Percentiles rank a stretch among this genome's conserved stretches.
phyloP scores from a whole-genome alignment of 2,113 vertebrate species.

The Ceratotherium simum region DNA sequence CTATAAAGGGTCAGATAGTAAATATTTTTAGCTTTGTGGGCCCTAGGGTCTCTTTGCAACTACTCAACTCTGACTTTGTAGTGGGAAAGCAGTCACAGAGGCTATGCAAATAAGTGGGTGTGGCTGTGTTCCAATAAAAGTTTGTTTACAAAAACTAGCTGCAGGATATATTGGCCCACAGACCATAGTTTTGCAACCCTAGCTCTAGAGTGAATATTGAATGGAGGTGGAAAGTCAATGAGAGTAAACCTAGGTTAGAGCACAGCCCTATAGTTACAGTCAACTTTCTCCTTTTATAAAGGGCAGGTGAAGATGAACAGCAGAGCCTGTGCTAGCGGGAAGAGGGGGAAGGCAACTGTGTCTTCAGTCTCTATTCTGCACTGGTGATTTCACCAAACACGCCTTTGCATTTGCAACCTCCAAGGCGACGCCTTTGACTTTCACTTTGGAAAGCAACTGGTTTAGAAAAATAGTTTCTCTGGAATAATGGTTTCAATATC shows the following conservation, averaged over 20 bases:
- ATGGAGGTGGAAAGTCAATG: background rate
- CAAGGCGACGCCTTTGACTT: background rate
- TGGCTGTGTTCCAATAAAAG: background rate
- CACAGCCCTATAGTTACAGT: background rate
- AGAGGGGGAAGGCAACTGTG: background rate
- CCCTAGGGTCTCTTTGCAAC: background rate
- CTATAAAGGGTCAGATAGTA: background rate
- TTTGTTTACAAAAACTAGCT: background rate
- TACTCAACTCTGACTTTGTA: background rate
- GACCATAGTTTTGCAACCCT: background rate
- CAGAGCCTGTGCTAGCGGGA: accelerated
- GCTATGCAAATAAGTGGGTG: background rate
- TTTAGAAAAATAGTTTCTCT: conserved; percentile 56
- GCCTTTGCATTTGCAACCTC: background rate
- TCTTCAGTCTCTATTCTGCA: background rate
- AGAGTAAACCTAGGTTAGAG: background rate
- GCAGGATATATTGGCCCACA: background rate
- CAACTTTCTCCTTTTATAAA: background rate
- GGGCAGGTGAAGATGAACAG: accelerated
- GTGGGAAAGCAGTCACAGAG: background rate
- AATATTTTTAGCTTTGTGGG: background rate
- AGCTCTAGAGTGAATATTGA: background rate
- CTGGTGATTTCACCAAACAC: background rate
- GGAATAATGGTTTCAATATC: conserved; percentile 69
- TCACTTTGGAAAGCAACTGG: conserved; percentile 44